Conservation (phyloP, 1,140 invertebrate genomes). For the Cotesia typhae region DNA sequence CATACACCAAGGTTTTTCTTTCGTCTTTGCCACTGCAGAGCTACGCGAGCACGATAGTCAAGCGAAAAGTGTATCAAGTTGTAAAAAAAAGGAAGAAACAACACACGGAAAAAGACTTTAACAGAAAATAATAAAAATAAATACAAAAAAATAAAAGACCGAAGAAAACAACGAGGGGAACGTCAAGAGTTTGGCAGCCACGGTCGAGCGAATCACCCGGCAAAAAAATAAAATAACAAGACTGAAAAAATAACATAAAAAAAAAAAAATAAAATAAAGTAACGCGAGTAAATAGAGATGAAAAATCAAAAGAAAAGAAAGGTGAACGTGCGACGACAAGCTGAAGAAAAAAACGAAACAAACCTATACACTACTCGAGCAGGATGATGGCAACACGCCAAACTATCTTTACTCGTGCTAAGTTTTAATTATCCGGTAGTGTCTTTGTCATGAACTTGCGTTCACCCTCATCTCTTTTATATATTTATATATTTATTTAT, state of each 20-base stretch:
- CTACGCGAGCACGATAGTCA: conserved; percentile 8
- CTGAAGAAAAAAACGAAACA: conserved; percentile 5
- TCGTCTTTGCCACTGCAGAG: background rate
- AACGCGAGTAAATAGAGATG: conserved; percentile 5
- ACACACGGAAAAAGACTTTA: conserved; percentile 7
- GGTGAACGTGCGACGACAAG: conserved; percentile 15
- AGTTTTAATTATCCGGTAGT: conserved; percentile 39
- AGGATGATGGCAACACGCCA: conserved; percentile 34
- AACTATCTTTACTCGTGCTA: conserved; percentile 33
- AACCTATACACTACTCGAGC: background rate
- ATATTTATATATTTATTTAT: background rate
- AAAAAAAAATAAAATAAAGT: conserved; percentile 21
- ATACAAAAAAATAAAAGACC: background rate
- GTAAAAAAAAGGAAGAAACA: background rate
- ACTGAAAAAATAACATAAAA: conserved; percentile 15
- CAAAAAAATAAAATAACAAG: conserved; percentile 12
- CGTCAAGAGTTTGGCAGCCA: conserved; percentile 25
- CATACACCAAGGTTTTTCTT: conserved; percentile 17
- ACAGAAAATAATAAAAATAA: conserved; percentile 15
- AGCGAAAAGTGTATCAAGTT: background rate
- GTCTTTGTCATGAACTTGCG: conserved; percentile 26
- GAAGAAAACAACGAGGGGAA: conserved; percentile 6
- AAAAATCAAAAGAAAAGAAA: conserved; percentile 22
- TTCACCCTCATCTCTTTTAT: background rate
- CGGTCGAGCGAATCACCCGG: conserved; percentile 4